Base-by-base conservation (phyloP, 2,113 vertebrate species). In the Catharus bicknelli region DNA sequence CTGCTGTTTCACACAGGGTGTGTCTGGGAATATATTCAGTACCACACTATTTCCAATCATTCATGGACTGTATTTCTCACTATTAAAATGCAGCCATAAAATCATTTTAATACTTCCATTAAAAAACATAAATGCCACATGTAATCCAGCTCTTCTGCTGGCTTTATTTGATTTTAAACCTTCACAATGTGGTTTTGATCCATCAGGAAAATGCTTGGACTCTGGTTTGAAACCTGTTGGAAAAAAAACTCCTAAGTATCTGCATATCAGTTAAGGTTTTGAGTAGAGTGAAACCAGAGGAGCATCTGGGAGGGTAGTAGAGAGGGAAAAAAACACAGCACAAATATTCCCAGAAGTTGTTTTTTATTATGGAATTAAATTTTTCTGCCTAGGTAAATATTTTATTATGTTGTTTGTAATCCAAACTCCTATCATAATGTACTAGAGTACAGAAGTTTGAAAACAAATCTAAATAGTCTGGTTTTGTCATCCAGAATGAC, bases 291-390 rank as follows among this genome's bases (percentile, higher is more conserved):
- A 61, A 23, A 53, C 4, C 16, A 42, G 13, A 17, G 29, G 14
- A 86, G 47, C 23, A 58, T 3, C 4, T 6, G 10, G 32, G n/a
- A 66, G 5, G 3, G 42, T 34, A 11, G 19, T 7, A 70, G 21
- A 91, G 45, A 26, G 4, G 1, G 2, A 13, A 48, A 48, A 48
- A 48, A 48, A 23, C 12, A 23, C 19, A 78, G 47, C n/a, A 78
- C 29, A 90, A 83, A 53, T 84, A 68, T 25, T 90, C 23, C 10
- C 45, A 47, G 43, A 93, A 64, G 30, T 50, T 80, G 19, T 2
- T 76, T 72, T 89, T 95, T 90, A 93, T 95, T 93, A 79, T 21
- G 29, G 61, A 89, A 82, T 75, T 83, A 40, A 16, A 2, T 84
- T 78, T 75, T 92, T 77, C 73, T 88, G 27, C 42, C 23, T 36